These are phyloP conservation scores for Sarcophaga peregrina DNA, from an alignment of 1,140 invertebrate genomes.

Conservation along the genomic window DNA sequence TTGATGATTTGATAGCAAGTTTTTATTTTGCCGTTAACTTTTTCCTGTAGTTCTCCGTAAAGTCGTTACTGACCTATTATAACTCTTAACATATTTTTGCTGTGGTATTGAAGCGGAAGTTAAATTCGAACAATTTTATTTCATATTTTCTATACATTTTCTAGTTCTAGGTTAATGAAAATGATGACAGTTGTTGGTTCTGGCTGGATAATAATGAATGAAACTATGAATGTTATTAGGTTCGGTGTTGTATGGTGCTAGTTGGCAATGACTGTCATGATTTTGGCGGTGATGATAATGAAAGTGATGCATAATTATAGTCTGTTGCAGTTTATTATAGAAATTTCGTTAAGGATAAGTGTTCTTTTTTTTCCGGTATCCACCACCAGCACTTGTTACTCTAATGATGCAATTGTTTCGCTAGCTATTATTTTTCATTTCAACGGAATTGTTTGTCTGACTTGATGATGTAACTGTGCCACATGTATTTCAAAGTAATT, in stretches of 20 bases:
- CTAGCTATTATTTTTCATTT: no score
- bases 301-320: conserved; percentile 40
- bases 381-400: conserved; percentile 28
- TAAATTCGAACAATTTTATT: conserved; percentile 19
- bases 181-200: conserved; percentile 38
- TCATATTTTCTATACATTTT: conserved; percentile 12
- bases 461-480: conserved; percentile 22
- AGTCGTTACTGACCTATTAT: no score
- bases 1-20: no score
- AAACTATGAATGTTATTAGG: background rate
- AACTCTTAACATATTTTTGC: background rate
- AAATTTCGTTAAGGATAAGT: conserved; percentile 18
- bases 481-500: background rate
- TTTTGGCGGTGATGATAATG: background rate
- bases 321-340: conserved; percentile 34
- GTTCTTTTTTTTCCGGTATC: conserved; percentile 5
- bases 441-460: conserved; percentile 1
- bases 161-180: conserved; percentile 42
- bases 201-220: background rate
- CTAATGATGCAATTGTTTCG: conserved; percentile 19
- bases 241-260: background rate
- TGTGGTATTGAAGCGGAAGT: conserved; percentile 35
- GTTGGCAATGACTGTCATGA: background rate
- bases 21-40: no score
- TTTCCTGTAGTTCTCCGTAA: no score